phyloP scores from a whole-genome alignment of 2,113 vertebrate species.

The Asarcornis scutulata region DNA sequence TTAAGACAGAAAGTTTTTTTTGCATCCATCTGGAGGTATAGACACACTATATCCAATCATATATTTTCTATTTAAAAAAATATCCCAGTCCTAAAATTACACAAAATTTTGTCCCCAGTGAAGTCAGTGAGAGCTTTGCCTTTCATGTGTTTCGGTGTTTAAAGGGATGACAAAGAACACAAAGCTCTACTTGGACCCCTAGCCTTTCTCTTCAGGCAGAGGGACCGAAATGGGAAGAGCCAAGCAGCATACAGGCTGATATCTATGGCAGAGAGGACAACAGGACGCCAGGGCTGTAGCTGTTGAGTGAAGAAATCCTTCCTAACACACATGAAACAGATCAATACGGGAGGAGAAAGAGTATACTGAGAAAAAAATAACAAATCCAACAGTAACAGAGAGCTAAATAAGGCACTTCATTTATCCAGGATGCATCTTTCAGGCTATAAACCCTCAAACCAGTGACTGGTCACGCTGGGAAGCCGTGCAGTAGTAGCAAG shows the following conservation, averaged over 20 bases:
- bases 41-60: neutral
- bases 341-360: neutral
- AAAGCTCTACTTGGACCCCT: fast-evolving
- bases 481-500: neutral
- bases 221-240: neutral
- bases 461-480: neutral
- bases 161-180: neutral
- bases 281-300: fast-evolving
- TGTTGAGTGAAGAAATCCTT: neutral
- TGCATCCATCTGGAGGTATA: neutral
- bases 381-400: neutral
- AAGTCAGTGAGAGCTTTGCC: neutral
- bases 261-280: neutral
- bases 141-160: neutral
- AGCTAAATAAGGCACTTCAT: neutral
- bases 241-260: fast-evolving
- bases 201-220: neutral
- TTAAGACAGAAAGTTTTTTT: neutral
- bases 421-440: neutral
- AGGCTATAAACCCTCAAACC: neutral
- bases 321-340: neutral
- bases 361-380: neutral
- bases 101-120: neutral
- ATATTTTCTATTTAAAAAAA: neutral
- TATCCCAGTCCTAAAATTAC: neutral